phyloP scores from a whole-genome alignment of 2,888 invertebrate species.

The Antitype chi region DNA sequence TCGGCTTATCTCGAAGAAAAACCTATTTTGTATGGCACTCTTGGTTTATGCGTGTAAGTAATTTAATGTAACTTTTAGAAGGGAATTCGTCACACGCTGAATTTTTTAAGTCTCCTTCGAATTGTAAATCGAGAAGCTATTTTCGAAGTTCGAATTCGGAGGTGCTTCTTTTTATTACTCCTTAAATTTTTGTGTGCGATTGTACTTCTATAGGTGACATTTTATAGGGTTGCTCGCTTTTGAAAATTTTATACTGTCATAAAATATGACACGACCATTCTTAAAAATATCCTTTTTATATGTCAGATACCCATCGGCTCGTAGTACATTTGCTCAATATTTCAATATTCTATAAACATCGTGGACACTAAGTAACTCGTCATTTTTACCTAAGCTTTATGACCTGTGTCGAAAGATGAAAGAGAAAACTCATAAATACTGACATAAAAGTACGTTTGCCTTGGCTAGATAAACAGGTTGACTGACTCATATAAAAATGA shows the following conservation, averaged over 20 bases:
- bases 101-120: constrained; percentile 53
- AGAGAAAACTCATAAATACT: constrained; percentile 49
- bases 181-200: constrained; percentile 32
- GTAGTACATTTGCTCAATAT: constrained; percentile 38
- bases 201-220: constrained; percentile 29
- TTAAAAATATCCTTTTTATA: constrained; percentile 41
- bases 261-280: constrained; percentile 32
- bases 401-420: constrained; percentile 48
- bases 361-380: constrained; percentile 48
- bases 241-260: constrained; percentile 29
- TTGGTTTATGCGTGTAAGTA: constrained; percentile 68
- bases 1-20: constrained; percentile 75
- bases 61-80: constrained; percentile 70
- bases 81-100: constrained; percentile 57
- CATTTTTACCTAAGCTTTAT: constrained; percentile 55
- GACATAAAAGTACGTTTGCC: constrained; percentile 48
- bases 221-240: constrained; percentile 31
- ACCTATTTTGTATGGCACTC: constrained; percentile 70
- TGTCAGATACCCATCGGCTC: constrained; percentile 8
- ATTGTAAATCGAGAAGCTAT: constrained; percentile 47
- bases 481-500: constrained; percentile 40
- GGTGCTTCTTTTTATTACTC: constrained; percentile 38
- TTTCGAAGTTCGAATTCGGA: constrained; percentile 34
- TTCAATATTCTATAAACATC: constrained; percentile 50
- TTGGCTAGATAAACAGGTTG: constrained; percentile 46